These are phyloP conservation scores for Tamias sibiricus DNA, from an alignment of 2,113 vertebrate genomes.

Conservation along the genomic window DNA sequence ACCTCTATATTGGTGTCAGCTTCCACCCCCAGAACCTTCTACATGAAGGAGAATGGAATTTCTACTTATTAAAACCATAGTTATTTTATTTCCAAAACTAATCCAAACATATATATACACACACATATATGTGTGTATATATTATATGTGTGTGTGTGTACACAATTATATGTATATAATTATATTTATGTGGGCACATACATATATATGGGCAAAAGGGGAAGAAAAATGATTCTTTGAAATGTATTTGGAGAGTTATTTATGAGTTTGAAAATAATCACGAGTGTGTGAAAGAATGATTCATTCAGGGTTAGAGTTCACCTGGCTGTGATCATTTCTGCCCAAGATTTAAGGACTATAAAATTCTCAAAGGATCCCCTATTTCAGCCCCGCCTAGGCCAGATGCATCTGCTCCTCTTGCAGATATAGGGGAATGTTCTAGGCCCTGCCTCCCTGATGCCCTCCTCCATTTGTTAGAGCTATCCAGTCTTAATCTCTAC, in stretches of 20 bases:
- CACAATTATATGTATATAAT: not conserved
- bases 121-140: rapidly evolving
- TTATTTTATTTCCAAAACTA: not conserved
- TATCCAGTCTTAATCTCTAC: not conserved
- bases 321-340: not conserved
- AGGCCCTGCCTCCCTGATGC: no score
- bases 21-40: not conserved
- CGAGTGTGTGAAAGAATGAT: not conserved
- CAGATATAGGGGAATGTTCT: no score
- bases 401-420: not conserved
- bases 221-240: not conserved
- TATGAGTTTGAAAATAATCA: not conserved
- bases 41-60: not conserved
- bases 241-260: not conserved
- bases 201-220: not conserved
- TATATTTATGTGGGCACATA: not conserved
- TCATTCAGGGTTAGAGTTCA: not conserved
- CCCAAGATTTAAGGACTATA: not conserved
- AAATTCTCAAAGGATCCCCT: not conserved
- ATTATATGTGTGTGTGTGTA: no score
- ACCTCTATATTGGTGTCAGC: not conserved
- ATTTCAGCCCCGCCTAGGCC: not conserved
- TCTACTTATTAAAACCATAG: not conserved
- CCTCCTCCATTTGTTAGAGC: not conserved
- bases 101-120: not conserved